Conservation (phyloP, 2,113 vertebrate species). For the Tonatia bakeri region DNA sequence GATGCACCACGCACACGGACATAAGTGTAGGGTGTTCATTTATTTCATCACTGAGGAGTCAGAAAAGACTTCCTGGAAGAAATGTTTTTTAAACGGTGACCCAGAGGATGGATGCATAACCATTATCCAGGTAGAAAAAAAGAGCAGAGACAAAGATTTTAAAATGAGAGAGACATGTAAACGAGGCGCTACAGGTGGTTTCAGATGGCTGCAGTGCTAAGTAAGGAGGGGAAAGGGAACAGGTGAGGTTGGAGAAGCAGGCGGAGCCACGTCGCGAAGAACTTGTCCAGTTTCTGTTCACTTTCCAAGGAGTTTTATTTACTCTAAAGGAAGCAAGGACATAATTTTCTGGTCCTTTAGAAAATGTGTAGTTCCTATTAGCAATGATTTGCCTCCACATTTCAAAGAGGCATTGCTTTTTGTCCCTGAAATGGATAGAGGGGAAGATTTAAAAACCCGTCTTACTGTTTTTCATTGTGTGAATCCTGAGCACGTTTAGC, state of each 20-base stretch:
- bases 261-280: neutral
- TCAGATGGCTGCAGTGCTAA: neutral
- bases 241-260: neutral
- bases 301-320: neutral
- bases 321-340: neutral
- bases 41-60: neutral
- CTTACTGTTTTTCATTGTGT: neutral
- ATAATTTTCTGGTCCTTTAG: neutral
- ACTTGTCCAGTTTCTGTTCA: neutral
- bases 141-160: neutral
- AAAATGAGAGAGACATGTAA: neutral
- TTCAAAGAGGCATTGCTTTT: neutral
- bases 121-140: neutral
- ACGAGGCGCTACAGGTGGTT: neutral
- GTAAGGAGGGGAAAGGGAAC: neutral
- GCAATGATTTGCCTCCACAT: neutral
- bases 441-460: neutral
- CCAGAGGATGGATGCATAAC: neutral
- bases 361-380: neutral
- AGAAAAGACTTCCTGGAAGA: neutral
- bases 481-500: neutral
- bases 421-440: neutral
- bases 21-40: fast-evolving
- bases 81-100: neutral
- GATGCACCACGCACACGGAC: neutral